These are phyloP conservation scores for Colossoma macropomum DNA, from an alignment of 2,113 vertebrate genomes.

Conservation along the genomic window DNA sequence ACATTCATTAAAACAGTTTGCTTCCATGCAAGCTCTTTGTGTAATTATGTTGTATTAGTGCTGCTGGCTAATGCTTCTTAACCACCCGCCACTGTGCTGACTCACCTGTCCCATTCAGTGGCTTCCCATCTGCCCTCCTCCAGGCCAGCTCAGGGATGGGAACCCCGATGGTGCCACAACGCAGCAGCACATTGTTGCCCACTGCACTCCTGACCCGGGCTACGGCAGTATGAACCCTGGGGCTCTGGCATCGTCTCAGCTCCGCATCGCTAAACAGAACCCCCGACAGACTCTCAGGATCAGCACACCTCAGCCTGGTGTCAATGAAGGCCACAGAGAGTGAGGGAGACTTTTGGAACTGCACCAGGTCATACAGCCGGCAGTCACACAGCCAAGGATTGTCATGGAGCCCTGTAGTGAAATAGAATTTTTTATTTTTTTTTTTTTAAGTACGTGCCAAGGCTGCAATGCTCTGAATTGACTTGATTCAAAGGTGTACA, in stretches of 20 bases:
- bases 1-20: constrained; percentile 42
- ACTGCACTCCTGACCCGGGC: constrained; percentile 86
- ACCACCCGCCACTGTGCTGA: neutral
- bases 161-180: constrained; percentile 90
- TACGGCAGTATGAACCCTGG: constrained; percentile 83
- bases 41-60: constrained; percentile 60
- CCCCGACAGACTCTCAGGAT: constrained; percentile 86
- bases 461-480: constrained; percentile 66
- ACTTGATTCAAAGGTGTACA: no score
- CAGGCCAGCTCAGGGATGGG: constrained; percentile 91
- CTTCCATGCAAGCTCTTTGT: constrained; percentile 52
- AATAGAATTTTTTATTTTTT: constrained; percentile 64
- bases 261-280: constrained; percentile 89
- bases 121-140: constrained; percentile 83
- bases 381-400: constrained; percentile 98
- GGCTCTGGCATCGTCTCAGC: constrained; percentile 87
- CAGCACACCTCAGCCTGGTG: constrained; percentile 85
- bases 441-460: constrained; percentile 58
- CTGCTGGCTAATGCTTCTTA: constrained; percentile 57
- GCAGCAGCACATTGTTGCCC: constrained; percentile 89
- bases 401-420: constrained; percentile 90
- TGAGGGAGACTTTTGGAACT: constrained; percentile 86
- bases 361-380: constrained; percentile 90
- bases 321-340: constrained; percentile 90
- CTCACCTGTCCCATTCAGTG: constrained; percentile 89